These are phyloP conservation scores for Hippoglossus hippoglossus DNA, from an alignment of 2,797 vertebrate genomes.

Conservation along the genomic window DNA sequence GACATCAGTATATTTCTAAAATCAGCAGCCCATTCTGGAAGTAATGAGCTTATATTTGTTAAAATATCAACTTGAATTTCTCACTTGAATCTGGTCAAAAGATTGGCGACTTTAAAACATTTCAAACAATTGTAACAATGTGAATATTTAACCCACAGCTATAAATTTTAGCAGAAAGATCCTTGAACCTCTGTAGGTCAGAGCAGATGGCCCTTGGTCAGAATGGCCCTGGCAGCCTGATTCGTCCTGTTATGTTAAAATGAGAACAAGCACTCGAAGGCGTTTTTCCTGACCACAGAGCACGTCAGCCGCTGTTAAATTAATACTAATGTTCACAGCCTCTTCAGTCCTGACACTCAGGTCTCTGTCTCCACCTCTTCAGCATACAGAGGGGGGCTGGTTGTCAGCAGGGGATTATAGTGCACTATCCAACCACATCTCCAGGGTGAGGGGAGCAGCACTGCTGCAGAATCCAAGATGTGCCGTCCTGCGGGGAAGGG, in stretches of 20 bases:
- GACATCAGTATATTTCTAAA: too few species aligned
- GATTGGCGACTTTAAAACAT: too few species aligned
- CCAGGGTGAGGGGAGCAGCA: not conserved
- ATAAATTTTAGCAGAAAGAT: not conserved
- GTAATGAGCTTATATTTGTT: too few species aligned
- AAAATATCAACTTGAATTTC: too few species aligned
- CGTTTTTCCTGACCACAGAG: slow-evolving; percentile 9
- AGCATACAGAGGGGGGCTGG: slow-evolving; percentile 22
- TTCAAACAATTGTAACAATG: too few species aligned
- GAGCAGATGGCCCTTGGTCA: slow-evolving; percentile 48
- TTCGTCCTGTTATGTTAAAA: slow-evolving; percentile 56
- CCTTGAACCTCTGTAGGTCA: not conserved
- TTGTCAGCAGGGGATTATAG: slow-evolving; percentile 42
- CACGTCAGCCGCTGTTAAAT: slow-evolving; percentile 7
- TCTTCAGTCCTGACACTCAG: slow-evolving; percentile 18
- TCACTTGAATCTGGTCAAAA: too few species aligned
- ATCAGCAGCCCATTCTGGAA: too few species aligned
- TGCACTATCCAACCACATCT: slow-evolving; percentile 8
- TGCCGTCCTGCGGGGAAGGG: slow-evolving; percentile 17
- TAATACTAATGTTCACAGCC: slow-evolving; percentile 46
- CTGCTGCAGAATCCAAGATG: slow-evolving; percentile 36
- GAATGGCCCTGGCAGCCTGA: slow-evolving; percentile 21
- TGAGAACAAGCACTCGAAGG: slow-evolving; percentile 45
- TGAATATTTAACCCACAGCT: too few species aligned
- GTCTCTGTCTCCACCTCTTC: slow-evolving; percentile 31